Conservation (phyloP, 2,797 vertebrate species). For the Karalla daura region DNA sequence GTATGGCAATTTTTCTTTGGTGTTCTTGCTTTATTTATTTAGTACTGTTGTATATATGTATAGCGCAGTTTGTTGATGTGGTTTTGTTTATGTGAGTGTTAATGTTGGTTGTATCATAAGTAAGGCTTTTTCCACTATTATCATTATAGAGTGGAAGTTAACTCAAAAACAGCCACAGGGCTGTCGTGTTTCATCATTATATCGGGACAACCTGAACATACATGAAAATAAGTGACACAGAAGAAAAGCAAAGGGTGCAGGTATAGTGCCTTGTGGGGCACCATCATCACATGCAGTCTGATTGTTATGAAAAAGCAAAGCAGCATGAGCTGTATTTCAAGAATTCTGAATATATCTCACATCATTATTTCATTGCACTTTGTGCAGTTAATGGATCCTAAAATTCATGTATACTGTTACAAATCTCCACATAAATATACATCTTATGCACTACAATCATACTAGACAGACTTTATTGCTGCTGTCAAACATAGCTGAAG, state of each 20-base stretch:
- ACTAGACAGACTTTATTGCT: neutral
- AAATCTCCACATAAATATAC: no score
- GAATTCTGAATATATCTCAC: no score
- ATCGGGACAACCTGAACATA: neutral
- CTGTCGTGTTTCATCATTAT: neutral
- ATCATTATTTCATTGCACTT: neutral
- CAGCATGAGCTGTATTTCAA: no score
- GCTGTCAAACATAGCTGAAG: no score
- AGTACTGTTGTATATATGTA: neutral
- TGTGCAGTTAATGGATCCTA: neutral
- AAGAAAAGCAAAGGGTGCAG: neutral
- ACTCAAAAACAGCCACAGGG: neutral
- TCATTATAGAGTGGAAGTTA: neutral
- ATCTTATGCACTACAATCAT: no score
- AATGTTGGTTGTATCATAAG: neutral
- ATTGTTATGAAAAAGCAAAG: no score
- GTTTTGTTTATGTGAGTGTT: conserved; percentile 10
- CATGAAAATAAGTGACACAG: neutral
- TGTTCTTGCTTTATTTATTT: conserved; percentile 1
- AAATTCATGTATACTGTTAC: neutral
- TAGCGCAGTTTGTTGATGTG: neutral
- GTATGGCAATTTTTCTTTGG: conserved; percentile 1
- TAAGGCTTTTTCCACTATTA: neutral
- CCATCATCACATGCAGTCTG: neutral
- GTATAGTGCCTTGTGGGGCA: neutral